A percentile compares a stretch with the other conserved stretches of the same genome.
Evolutionary conservation across 2,797 vertebrate species (phyloP).

Genomic region (Argentina silus): DNA sequence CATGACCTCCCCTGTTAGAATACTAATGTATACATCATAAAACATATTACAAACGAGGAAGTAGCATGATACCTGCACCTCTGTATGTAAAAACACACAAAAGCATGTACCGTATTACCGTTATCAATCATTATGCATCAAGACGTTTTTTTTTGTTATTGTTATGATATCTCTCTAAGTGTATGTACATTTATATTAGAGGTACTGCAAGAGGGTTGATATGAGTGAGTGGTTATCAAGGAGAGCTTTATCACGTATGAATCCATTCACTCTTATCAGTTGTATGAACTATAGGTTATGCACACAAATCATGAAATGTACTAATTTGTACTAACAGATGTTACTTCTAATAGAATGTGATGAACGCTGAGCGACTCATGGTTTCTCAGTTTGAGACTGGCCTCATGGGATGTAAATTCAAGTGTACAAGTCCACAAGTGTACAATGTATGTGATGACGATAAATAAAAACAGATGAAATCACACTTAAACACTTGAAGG

Average conservation of each 20-base stretch:
- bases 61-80: slow-evolving; percentile 51
- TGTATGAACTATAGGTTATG: slow-evolving; percentile 40
- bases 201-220: slow-evolving; percentile 27
- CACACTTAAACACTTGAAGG: not conserved
- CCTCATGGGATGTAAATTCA: slow-evolving; percentile 55
- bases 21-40: not conserved
- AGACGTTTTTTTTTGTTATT: slow-evolving; percentile 57
- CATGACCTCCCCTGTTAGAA: slow-evolving; percentile 15
- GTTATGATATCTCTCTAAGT: slow-evolving; percentile 38
- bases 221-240: slow-evolving; percentile 38
- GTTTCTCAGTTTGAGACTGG: slow-evolving; percentile 45
- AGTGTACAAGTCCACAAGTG: slow-evolving; percentile 44
- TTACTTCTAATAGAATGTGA: slow-evolving; percentile 54
- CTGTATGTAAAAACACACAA: slow-evolving; percentile 63
- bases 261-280: slow-evolving; percentile 34
- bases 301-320: slow-evolving; percentile 31
- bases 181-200: slow-evolving; percentile 45
- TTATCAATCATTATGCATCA: slow-evolving; percentile 63
- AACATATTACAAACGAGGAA: not conserved
- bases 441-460: slow-evolving; percentile 57
- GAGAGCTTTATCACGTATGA: slow-evolving; percentile 61
- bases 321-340: slow-evolving; percentile 8
- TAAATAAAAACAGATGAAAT: slow-evolving; percentile 24
- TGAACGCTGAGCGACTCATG: slow-evolving; percentile 43
- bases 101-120: slow-evolving; percentile 69